Evolutionary conservation across 2,797 vertebrate genomes (phyloP).

Genomic region (Argyrosomus regius): DNA sequence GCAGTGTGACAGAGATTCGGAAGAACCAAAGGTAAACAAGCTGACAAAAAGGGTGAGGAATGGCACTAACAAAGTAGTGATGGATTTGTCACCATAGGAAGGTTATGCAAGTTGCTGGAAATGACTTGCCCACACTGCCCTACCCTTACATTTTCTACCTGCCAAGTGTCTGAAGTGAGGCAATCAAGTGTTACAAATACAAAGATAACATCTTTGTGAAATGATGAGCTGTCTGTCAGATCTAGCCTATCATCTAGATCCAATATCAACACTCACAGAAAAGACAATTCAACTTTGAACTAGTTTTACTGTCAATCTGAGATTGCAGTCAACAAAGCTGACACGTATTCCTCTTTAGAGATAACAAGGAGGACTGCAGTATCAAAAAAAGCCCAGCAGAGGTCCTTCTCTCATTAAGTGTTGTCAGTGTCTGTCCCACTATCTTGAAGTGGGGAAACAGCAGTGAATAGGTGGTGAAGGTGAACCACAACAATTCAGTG

Average conservation of each 20-base stretch:
- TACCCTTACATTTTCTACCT: conserved; percentile 24
- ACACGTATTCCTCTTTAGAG: not conserved
- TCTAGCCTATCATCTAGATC: not conserved
- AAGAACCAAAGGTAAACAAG: conserved; percentile 55
- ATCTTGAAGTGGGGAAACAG: conserved; percentile 43
- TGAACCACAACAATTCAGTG: conserved; percentile 43
- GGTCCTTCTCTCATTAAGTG: conserved; percentile 82
- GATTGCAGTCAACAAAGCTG: conserved; percentile 18
- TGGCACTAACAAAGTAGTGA: conserved; percentile 26
- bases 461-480: conserved; percentile 41
- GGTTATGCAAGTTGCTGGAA: conserved; percentile 54
- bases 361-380: conserved; percentile 60
- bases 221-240: not conserved
- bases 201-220: conserved; percentile 14
- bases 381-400: conserved; percentile 78
- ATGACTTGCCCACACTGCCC: conserved; percentile 25
- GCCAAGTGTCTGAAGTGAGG: conserved; percentile 19
- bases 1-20: conserved; percentile 66
- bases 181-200: conserved; percentile 20
- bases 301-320: not conserved
- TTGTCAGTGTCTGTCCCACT: conserved; percentile 22
- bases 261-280: not conserved
- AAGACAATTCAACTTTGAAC: not conserved
- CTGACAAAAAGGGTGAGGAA: conserved; percentile 46
- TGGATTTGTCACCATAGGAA: conserved; percentile 35